Evolutionary conservation across 2,888 invertebrate species (phyloP).

Genomic region (Gastrophysa polygoni): DNA sequence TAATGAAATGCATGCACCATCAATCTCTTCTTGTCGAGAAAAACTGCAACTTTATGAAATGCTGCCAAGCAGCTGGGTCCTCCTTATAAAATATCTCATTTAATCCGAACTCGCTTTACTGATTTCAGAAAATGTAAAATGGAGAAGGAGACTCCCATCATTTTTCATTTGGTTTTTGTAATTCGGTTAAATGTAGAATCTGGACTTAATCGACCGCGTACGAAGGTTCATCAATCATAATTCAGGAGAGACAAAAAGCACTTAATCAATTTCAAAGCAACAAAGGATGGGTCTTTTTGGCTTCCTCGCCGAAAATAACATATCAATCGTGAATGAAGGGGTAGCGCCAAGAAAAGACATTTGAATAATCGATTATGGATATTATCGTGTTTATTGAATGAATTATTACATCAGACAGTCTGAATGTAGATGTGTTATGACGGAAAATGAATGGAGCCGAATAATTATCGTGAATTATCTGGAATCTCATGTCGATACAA

Average conservation of each 20-base stretch:
- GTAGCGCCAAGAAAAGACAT: neutral
- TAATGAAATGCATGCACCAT: no score
- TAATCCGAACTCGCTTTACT: neutral
- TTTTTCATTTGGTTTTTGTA: slow-evolving; percentile 21
- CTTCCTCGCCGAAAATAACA: slow-evolving; percentile 15
- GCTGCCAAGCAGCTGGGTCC: neutral
- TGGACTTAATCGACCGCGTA: slow-evolving; percentile 40
- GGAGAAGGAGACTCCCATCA: slow-evolving; percentile 24
- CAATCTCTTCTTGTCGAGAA: no score
- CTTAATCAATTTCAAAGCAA: slow-evolving; percentile 50
- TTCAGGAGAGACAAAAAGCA: slow-evolving; percentile 49
- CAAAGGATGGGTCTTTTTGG: slow-evolving; percentile 39
- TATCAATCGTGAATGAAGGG: neutral
- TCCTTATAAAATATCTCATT: neutral
- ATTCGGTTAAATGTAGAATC: slow-evolving; percentile 31
- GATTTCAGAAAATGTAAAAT: slow-evolving; percentile 5
- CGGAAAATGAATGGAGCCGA: no score
- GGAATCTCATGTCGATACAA: no score
- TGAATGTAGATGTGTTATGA: no score
- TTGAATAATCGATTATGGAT: neutral
- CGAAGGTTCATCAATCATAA: slow-evolving; percentile 43
- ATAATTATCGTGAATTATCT: no score
- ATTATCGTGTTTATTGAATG: no score
- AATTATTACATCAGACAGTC: no score
- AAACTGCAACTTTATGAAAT: neutral